Percentiles rank a stretch among this genome's conserved stretches.
These are phyloP conservation scores for Deilephila porcellus DNA, from an alignment of 2,888 invertebrate genomes.

Conservation along the genomic window DNA sequence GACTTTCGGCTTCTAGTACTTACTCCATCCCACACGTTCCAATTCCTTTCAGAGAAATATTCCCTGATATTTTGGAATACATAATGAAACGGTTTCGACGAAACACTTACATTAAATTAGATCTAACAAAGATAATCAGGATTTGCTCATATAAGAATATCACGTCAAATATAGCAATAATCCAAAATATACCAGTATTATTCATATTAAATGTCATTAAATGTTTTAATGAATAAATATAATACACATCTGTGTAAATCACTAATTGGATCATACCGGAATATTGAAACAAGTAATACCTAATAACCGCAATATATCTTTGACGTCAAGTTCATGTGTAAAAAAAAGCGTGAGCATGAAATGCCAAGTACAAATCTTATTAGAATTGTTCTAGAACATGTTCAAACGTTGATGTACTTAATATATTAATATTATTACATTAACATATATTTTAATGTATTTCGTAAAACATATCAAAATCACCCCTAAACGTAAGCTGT, in stretches of 20 bases:
- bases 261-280: constrained; percentile 2
- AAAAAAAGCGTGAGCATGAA: not conserved
- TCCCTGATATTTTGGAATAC: no score
- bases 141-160: not conserved
- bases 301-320: not conserved
- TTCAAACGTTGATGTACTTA: not conserved
- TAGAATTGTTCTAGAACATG: not conserved
- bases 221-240: not conserved
- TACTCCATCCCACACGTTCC: no score
- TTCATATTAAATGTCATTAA: not conserved
- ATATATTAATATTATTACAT: not conserved
- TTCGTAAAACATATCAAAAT: not conserved
- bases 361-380: not conserved
- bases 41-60: no score
- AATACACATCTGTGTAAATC: not conserved
- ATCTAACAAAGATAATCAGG: no score
- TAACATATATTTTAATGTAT: not conserved
- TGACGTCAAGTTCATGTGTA: not conserved
- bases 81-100: no score
- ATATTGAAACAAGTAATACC: not conserved
- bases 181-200: no score
- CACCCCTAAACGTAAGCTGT: not conserved
- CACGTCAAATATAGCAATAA: not conserved
- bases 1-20: no score
- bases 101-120: no score